A percentile compares a stretch with the other conserved stretches of the same genome.
These are phyloP conservation scores for Dryobotodes eremita DNA, from an alignment of 2,888 invertebrate species.

Conservation along the genomic window DNA sequence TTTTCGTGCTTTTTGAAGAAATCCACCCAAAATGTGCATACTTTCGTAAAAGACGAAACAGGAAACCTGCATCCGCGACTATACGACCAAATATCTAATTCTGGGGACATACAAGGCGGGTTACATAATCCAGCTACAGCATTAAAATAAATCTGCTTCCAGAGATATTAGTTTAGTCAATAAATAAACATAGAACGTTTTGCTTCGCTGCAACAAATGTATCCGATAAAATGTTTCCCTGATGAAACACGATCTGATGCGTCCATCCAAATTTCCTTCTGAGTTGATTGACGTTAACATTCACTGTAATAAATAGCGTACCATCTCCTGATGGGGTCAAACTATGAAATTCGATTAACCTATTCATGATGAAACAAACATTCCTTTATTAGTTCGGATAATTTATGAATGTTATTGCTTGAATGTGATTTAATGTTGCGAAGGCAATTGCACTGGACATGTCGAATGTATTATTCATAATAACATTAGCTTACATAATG, in stretches of 20 bases:
- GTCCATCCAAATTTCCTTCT: slow-evolving; percentile 74
- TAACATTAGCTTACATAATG: slow-evolving; percentile 60
- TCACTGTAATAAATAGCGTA: slow-evolving; percentile 78
- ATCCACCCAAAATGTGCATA: slow-evolving; percentile 64
- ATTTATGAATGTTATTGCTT: slow-evolving; percentile 69
- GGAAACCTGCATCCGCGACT: slow-evolving; percentile 76
- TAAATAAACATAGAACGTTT: slow-evolving; percentile 66
- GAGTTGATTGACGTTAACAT: slow-evolving; percentile 78
- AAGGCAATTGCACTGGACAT: slow-evolving; percentile 55
- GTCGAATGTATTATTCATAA: slow-evolving; percentile 62
- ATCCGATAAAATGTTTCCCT: slow-evolving; percentile 73
- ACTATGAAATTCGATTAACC: slow-evolving; percentile 81
- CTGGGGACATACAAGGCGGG: slow-evolving; percentile 58
- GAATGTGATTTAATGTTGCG: slow-evolving; percentile 64
- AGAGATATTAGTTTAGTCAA: slow-evolving; percentile 64
- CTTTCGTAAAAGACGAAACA: slow-evolving; percentile 61
- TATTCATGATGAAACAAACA: slow-evolving; percentile 74
- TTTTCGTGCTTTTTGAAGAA: slow-evolving; percentile 61
- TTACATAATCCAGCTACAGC: slow-evolving; percentile 63
- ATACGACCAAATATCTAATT: slow-evolving; percentile 70
- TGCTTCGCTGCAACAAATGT: slow-evolving; percentile 67
- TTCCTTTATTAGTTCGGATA: slow-evolving; percentile 71
- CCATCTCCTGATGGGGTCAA: slow-evolving; percentile 77
- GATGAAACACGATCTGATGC: slow-evolving; percentile 73
- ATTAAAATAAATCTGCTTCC: slow-evolving; percentile 67